Conservation (phyloP, 2,113 vertebrate species). For the Tachysurus vachellii region DNA sequence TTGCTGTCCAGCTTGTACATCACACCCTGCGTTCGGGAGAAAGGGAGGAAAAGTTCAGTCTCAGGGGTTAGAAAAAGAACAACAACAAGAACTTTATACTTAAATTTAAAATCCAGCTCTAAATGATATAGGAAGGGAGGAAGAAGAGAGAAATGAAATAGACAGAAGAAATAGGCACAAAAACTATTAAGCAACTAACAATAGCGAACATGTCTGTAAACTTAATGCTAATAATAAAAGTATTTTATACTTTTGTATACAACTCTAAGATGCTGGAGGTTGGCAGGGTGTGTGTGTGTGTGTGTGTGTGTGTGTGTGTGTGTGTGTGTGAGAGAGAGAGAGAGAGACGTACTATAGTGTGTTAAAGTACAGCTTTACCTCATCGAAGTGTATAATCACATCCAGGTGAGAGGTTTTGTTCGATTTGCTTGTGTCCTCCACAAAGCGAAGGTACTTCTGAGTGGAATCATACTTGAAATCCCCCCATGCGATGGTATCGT, state of each 20-base stretch:
- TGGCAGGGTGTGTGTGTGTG: not conserved
- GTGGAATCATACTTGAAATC: slow-evolving; percentile 67
- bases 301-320: not conserved
- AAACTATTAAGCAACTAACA: not conserved
- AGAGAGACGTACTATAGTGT: not conserved
- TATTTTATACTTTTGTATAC: too few relatives aligned
- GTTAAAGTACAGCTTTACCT: slow-evolving; percentile 56
- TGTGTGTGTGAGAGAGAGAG: not conserved
- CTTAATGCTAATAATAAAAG: too few relatives aligned
- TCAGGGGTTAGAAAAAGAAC: not conserved
- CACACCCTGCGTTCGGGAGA: slow-evolving; percentile 25
- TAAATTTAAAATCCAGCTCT: not conserved
- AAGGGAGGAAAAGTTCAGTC: not conserved
- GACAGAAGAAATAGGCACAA: not conserved
- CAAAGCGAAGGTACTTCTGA: slow-evolving; percentile 70
- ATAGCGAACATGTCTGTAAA: too few relatives aligned
- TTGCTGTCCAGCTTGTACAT: slow-evolving; percentile 71
- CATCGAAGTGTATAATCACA: slow-evolving; percentile 70
- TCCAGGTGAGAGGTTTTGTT: slow-evolving; percentile 67
- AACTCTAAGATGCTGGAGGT: too few relatives aligned
- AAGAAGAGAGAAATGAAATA: not conserved
- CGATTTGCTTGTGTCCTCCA: slow-evolving; percentile 58
- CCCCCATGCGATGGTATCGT: slow-evolving; percentile 57
- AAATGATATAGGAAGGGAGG: not conserved
- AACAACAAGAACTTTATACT: not conserved